Conservation (phyloP, 1,140 invertebrate genomes). For the Chrysoperla carnea region DNA sequence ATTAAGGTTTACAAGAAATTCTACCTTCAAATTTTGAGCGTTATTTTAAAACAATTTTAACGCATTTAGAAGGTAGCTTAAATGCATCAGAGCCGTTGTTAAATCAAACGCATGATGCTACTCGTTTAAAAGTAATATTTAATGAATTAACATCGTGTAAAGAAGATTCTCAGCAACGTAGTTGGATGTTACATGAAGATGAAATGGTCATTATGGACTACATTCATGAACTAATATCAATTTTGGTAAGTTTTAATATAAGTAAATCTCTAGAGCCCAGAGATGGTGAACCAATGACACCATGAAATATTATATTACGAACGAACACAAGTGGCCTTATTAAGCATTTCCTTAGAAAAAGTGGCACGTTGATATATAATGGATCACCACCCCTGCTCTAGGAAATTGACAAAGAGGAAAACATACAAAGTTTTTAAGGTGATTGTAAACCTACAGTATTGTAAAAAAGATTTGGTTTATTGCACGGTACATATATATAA, state of each 20-base stretch:
- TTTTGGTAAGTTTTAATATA: conserved; percentile 45
- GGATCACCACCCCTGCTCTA: too few species aligned
- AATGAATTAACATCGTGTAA: conserved; percentile 68
- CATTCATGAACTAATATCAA: conserved; percentile 65
- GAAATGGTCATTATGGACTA: conserved; percentile 69
- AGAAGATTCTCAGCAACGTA: conserved; percentile 83
- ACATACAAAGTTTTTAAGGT: too few species aligned
- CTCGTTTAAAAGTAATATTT: conserved; percentile 61
- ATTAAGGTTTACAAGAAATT: conserved; percentile 36
- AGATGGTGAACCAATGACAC: too few species aligned
- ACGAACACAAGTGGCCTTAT: too few species aligned
- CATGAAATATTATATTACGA: too few species aligned
- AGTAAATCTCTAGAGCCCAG: too few species aligned
- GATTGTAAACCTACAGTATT: too few species aligned
- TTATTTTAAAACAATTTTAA: conserved; percentile 33
- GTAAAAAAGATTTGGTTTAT: too few species aligned
- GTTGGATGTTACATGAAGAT: conserved; percentile 86
- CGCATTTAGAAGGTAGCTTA: conserved; percentile 33
- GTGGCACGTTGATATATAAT: too few species aligned
- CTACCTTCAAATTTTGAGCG: conserved; percentile 34
- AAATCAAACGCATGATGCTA: conserved; percentile 56
- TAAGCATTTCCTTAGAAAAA: too few species aligned
- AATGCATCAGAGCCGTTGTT: conserved; percentile 38
- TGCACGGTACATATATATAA: too few species aligned
- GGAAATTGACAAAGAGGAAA: too few species aligned